Evolutionary conservation across 2,797 vertebrate species (phyloP).

Genomic region (Pseudochirops cupreus): DNA sequence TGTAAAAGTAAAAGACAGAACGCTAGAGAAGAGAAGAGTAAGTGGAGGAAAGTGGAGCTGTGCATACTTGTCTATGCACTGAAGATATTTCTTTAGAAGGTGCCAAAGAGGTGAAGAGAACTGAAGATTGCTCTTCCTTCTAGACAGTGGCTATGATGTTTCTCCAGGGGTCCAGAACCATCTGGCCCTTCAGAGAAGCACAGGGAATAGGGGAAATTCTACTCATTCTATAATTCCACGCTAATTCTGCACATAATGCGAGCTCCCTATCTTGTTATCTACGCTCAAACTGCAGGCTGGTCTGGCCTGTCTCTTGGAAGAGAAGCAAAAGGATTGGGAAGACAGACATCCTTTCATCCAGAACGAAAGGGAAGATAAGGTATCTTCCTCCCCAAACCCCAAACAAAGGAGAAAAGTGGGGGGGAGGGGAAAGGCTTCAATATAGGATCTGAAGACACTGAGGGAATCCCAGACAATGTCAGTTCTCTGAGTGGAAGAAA

Average conservation of each 20-base stretch:
- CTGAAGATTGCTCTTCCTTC: not conserved
- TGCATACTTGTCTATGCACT: not conserved
- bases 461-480: not conserved
- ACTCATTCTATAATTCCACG: not conserved
- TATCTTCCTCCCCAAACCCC: not conserved
- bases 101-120: not conserved
- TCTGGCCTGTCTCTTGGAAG: not conserved
- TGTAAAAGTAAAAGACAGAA: not conserved
- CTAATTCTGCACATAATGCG: not conserved
- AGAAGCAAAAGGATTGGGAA: not conserved
- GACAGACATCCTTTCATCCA: not conserved
- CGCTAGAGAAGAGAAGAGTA: not conserved
- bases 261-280: not conserved
- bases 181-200: not conserved
- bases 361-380: not conserved
- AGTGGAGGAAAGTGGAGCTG: not conserved
- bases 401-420: not conserved
- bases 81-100: not conserved
- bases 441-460: not conserved
- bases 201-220: not conserved
- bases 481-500: not conserved
- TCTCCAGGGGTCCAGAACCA: not conserved
- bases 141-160: not conserved
- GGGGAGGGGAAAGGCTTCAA: not conserved
- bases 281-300: not conserved